Evolutionary conservation across 2,113 vertebrate species (phyloP), one percentile per base, ranked within the genome.

Genomic region (Perca flavescens): DNA sequence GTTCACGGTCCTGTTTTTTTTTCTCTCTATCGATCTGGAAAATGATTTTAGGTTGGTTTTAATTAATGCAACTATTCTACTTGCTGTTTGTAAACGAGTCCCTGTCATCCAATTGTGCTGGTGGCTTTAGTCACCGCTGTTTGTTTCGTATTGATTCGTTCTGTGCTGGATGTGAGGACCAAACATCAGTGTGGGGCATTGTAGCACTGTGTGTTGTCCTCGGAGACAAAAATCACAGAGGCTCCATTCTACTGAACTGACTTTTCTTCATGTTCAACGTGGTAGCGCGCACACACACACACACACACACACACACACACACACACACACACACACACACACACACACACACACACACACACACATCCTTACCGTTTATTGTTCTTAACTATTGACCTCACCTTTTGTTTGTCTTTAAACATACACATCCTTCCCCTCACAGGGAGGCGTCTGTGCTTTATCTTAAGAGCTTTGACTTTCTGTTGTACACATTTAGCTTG

Each of bases 11-110:
- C 17, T 4, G 17, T 58, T 19, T 40, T 40, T 40, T 40, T 40
- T 10, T 34, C 6, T 6, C 6, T 34, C 8, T 21, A 28, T 78
- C 2, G 40, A 74, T 52, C 4, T 63, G 13, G 3, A 52, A 73
- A 73, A 67, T 50, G 56, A 68, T 63, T 77, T 67, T 8, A 31
- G 11, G 68, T 63, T 74, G 0, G 22, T 36, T 70, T 82, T 74
- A 70, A 74, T 79, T 61, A 5, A 82, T 49, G 58, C 5, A 14
- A 60, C 19, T 40, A 36, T 58, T 62, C 22, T 5, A 47, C 61
- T 15, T 7, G 49, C 25, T 53, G 46, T 46, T 22, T n/a, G 50
- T 31, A 34, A 52, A 28, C 28, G 15, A 64, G 49, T 65, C 74
- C n/a, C 52, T 34, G 53, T 40, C 21, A 0, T 67, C 36, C 0